Percentiles rank a stretch among this genome's conserved stretches.
Evolutionary conservation across 2,888 invertebrate genomes (phyloP).

Genomic region (Hirtodrosophila alboralis): DNA sequence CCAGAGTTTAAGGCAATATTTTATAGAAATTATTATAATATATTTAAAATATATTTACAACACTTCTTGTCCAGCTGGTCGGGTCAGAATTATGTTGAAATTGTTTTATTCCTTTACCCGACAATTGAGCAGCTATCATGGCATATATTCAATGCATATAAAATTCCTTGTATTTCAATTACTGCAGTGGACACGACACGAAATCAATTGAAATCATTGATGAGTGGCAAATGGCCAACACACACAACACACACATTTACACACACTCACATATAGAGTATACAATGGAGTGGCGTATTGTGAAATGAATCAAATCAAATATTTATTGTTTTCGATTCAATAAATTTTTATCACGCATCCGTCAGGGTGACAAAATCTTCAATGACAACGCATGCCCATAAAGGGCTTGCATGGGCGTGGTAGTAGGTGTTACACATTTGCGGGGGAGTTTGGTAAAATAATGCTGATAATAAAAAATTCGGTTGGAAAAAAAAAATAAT

Average conservation of each 20-base stretch:
- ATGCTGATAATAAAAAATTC: slow-evolving; percentile 23
- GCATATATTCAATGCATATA: slow-evolving; percentile 9
- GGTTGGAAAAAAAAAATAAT: slow-evolving; percentile 1
- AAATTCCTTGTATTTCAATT: slow-evolving; percentile 64
- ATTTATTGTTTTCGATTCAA: slow-evolving; percentile 78
- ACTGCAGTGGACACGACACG: slow-evolving; percentile 45
- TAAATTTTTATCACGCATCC: slow-evolving; percentile 76
- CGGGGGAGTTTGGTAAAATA: slow-evolving; percentile 10
- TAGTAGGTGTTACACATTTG: slow-evolving; percentile 40
- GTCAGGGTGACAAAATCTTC: slow-evolving; percentile 47
- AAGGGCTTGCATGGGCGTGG: slow-evolving; percentile 34
- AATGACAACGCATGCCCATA: slow-evolving; percentile 47
- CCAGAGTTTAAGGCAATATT: slow-evolving; percentile 29
- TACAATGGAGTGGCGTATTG: slow-evolving; percentile 26
- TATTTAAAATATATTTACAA: background rate
- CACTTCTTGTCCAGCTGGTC: background rate
- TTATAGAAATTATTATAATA: slow-evolving; percentile 7
- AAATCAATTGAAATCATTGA: slow-evolving; percentile 69
- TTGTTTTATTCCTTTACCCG: slow-evolving; percentile 2
- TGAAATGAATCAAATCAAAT: slow-evolving; percentile 78
- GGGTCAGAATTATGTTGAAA: background rate
- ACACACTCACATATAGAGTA: no score
- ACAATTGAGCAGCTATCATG: background rate
- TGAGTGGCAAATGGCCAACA: slow-evolving; percentile 22
- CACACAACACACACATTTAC: slow-evolving; percentile 2